phyloP scores from a whole-genome alignment of 2,797 vertebrate species.

The Labeo calbasu region DNA sequence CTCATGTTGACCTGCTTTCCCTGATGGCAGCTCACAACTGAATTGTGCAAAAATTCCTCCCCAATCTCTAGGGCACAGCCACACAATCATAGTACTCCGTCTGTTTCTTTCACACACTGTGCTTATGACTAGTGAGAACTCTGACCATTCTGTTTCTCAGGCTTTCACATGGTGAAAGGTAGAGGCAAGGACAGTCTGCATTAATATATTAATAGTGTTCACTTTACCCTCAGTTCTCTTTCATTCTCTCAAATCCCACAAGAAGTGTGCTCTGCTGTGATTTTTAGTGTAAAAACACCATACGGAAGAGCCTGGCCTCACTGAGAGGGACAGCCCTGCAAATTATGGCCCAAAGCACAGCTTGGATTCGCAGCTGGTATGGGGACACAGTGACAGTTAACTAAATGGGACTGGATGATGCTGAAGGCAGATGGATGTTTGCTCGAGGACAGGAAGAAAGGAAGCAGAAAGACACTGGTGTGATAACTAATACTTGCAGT shows the following conservation, averaged over 20 bases:
- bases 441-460: background rate
- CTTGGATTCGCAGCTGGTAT: conserved; percentile 20
- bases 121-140: conserved; percentile 4
- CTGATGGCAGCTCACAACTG: background rate
- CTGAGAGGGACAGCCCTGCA: conserved; percentile 3
- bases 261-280: conserved; percentile 17
- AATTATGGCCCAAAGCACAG: conserved; percentile 15
- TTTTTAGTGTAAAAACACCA: conserved; percentile 11
- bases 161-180: conserved; percentile 16
- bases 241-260: conserved; percentile 30
- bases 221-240: conserved; percentile 35
- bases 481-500: conserved; percentile 22
- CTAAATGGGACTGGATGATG: conserved; percentile 19
- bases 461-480: background rate
- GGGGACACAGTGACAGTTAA: conserved; percentile 23
- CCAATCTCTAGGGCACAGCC: conserved; percentile 19
- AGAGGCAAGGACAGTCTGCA: conserved; percentile 16
- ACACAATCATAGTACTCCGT: conserved; percentile 26
- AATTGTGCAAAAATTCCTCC: conserved; percentile 19
- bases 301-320: conserved; percentile 8
- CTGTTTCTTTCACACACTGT: conserved; percentile 24
- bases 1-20: background rate
- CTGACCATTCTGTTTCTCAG: conserved; percentile 8
- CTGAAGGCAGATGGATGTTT: conserved; percentile 24
- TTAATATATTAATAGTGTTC: conserved; percentile 46